Evolutionary conservation across 1,140 invertebrate genomes (phyloP).

Genomic region (Zaprionus gabonicus): DNA sequence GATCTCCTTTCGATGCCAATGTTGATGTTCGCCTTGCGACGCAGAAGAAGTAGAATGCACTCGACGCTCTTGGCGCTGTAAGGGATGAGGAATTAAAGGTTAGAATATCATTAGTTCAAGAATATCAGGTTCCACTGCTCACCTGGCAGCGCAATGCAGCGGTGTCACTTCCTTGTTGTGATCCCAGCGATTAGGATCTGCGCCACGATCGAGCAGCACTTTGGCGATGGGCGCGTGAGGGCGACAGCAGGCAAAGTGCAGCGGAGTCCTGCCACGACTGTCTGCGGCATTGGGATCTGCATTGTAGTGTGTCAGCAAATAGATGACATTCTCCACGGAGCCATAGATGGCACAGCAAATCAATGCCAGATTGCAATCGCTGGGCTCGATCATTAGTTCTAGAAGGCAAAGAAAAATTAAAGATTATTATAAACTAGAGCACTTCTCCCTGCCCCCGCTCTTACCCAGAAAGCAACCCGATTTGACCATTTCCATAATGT

Average conservation of each 20-base stretch:
- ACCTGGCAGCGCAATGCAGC: slow-evolving; percentile 90
- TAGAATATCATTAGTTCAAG: too few relatives aligned
- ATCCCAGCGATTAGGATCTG: slow-evolving; percentile 89
- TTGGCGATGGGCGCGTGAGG: slow-evolving; percentile 88
- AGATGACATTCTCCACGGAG: slow-evolving; percentile 65
- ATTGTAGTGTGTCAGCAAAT: slow-evolving; percentile 63
- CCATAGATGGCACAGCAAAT: slow-evolving; percentile 69
- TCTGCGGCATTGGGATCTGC: slow-evolving; percentile 74
- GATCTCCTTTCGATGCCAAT: slow-evolving; percentile 89
- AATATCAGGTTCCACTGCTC: too few relatives aligned
- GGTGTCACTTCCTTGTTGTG: slow-evolving; percentile 88
- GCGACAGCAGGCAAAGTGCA: slow-evolving; percentile 91
- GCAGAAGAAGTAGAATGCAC: slow-evolving; percentile 87
- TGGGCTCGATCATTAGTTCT: slow-evolving; percentile 64
- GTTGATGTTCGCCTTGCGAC: slow-evolving; percentile 89
- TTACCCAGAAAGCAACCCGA: slow-evolving; percentile 79
- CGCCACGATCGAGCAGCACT: slow-evolving; percentile 87
- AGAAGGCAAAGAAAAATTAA: neutral
- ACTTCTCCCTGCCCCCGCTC: neutral
- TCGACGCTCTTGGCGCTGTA: slow-evolving; percentile 85
- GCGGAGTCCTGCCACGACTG: slow-evolving; percentile 86
- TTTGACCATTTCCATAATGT: slow-evolving; percentile 85
- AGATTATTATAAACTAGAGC: neutral
- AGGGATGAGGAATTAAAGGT: neutral
- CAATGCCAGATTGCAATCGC: slow-evolving; percentile 74